A percentile compares a stretch with the other conserved stretches of the same genome.
phyloP scores from a whole-genome alignment of 1,140 invertebrate species.

The Kradibia gibbosae region DNA sequence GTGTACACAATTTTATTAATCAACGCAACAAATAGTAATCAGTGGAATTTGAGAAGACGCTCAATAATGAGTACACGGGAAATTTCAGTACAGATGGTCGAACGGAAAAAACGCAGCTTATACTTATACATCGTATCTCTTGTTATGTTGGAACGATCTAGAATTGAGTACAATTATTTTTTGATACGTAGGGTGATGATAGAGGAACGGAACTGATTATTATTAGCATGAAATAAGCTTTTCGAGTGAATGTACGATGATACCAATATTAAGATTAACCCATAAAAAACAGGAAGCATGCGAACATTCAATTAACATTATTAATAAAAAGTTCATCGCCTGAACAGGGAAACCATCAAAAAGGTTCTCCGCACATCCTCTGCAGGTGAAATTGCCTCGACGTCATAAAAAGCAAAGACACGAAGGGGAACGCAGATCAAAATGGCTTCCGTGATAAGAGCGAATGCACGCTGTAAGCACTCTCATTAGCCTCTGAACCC shows the following conservation, averaged over 20 bases:
- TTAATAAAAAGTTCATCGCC: slow-evolving; percentile 16
- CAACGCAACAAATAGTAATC: no score
- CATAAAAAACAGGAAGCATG: neutral
- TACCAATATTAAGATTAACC: neutral
- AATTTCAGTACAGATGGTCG: no score
- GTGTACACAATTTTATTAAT: no score
- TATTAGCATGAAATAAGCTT: neutral
- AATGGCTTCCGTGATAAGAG: slow-evolving; percentile 41
- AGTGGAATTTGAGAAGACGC: no score
- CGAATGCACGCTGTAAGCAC: neutral
- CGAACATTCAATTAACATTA: slow-evolving; percentile 41
- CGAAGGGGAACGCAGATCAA: neutral
- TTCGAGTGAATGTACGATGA: neutral
- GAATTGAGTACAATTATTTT: no score
- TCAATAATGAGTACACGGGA: no score
- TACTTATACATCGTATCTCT: no score
- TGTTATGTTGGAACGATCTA: no score
- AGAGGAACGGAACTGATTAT: neutral
- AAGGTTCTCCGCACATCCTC: neutral
- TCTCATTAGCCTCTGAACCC: slow-evolving; percentile 19
- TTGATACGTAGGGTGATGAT: no score
- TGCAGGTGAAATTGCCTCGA: neutral
- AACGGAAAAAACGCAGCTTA: no score
- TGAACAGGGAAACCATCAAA: neutral
- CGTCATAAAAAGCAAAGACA: neutral